Percentiles rank a stretch among this genome's conserved stretches.
Conservation (phyloP, 2,888 invertebrate species). For the Tenthredo scrophulariae region DNA sequence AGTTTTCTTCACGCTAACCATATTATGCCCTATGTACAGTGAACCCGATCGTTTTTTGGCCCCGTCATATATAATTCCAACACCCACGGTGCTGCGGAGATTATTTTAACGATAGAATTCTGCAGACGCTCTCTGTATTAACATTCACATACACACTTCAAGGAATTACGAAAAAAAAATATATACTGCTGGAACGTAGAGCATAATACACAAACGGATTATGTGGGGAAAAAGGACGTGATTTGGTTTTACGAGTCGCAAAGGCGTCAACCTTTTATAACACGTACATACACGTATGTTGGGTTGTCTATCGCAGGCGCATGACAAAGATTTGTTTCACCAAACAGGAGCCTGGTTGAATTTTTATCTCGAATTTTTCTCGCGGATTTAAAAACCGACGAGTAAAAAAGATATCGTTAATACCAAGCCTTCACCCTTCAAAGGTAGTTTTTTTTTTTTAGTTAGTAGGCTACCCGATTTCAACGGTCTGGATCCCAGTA, state of each 20-base stretch:
- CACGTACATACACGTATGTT: constrained; percentile 39
- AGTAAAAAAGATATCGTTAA: neutral
- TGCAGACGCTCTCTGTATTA: neutral
- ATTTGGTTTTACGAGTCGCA: constrained; percentile 19
- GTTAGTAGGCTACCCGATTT: neutral
- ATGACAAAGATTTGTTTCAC: neutral
- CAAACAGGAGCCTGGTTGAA: neutral
- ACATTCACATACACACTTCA: neutral
- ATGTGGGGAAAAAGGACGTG: constrained; percentile 23
- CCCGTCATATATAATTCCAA: neutral
- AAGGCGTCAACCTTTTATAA: neutral
- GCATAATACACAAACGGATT: neutral
- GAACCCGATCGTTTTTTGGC: neutral
- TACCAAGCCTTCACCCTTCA: neutral
- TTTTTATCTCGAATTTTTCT: neutral
- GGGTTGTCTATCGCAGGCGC: constrained; percentile 48
- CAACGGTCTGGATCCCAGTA: neutral
- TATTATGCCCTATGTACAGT: neutral
- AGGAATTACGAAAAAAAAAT: constrained; percentile 2
- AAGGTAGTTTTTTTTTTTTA: neutral
- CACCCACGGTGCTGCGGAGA: neutral
- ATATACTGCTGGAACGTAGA: neutral
- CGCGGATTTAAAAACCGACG: neutral
- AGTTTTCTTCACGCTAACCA: constrained; percentile 48
- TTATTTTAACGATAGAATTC: neutral